These are phyloP conservation scores for Papilio polyxenes DNA, from an alignment of 1,140 invertebrate genomes.

Conservation along the genomic window DNA sequence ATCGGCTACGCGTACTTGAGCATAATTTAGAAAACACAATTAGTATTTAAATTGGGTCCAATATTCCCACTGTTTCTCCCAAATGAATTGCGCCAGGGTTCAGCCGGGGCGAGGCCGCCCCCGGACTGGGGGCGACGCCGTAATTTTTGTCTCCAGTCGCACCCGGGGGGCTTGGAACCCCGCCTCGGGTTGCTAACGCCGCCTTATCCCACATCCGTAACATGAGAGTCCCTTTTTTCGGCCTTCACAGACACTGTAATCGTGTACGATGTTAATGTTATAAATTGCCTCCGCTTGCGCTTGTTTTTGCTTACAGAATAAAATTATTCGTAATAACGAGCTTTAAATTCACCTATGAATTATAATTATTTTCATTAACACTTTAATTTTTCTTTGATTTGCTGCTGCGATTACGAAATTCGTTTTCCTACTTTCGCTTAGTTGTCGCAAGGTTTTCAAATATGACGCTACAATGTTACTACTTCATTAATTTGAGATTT, in stretches of 20 bases:
- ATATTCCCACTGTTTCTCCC: constrained; percentile 47
- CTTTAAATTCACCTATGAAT: neutral
- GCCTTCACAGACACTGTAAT: constrained; percentile 26
- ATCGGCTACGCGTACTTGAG: constrained; percentile 30
- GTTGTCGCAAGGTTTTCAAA: neutral
- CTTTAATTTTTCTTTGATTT: neutral
- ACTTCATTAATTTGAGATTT: neutral
- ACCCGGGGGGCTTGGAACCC: constrained; percentile 44
- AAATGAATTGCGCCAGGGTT: constrained; percentile 47
- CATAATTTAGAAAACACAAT: constrained; percentile 31
- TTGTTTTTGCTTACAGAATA: constrained; percentile 2
- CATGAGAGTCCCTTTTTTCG: constrained; percentile 34
- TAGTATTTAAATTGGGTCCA: constrained; percentile 33
- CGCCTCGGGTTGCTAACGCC: constrained; percentile 31
- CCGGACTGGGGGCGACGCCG: constrained; percentile 42
- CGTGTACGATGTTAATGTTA: constrained; percentile 37
- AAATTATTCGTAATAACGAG: constrained; percentile 1
- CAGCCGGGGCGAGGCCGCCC: constrained; percentile 34
- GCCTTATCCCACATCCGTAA: constrained; percentile 42
- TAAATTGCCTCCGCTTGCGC: constrained; percentile 20
- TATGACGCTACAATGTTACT: neutral
- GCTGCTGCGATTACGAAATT: neutral
- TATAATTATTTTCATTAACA: neutral
- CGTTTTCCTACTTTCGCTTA: too few relatives aligned
- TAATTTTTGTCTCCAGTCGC: constrained; percentile 56